These are phyloP conservation scores for Myrmophylax atrothorax DNA, from an alignment of 2,113 vertebrate species.

Conservation along the genomic window DNA sequence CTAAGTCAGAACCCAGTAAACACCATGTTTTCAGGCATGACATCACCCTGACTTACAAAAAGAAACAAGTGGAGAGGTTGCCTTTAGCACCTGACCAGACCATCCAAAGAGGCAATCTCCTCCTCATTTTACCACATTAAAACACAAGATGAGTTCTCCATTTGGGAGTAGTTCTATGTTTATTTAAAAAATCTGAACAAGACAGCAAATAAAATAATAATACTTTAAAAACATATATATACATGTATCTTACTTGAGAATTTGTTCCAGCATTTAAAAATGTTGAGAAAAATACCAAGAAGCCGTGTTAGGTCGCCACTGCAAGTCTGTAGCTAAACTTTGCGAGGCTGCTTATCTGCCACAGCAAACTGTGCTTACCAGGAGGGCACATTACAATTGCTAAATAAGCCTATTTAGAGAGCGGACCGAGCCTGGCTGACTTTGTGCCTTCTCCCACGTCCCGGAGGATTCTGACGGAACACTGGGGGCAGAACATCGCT, in stretches of 20 bases:
- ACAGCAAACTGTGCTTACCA: background rate
- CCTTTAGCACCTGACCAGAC: background rate
- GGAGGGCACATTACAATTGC: background rate
- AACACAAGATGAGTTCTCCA: background rate
- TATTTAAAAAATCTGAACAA: background rate
- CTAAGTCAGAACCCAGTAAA: background rate
- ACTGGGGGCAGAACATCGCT: rapidly evolving
- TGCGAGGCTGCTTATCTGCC: background rate
- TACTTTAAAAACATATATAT: background rate
- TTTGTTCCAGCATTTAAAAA: background rate
- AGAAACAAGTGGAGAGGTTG: background rate
- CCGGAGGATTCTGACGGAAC: rapidly evolving
- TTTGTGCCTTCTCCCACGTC: background rate
- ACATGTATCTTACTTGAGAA: background rate
- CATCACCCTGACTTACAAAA: background rate
- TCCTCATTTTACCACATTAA: background rate
- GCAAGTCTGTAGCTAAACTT: background rate
- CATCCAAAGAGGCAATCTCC: background rate
- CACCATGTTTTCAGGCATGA: background rate
- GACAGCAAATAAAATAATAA: background rate
- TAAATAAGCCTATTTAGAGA: background rate
- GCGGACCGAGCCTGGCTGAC: rapidly evolving
- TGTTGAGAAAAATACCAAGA: background rate
- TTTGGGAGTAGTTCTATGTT: background rate
- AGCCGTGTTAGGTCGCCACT: background rate